Evolutionary conservation across 2,888 invertebrate species (phyloP), one percentile per base, ranked within the genome.

Genomic region (Tiphia femorata): DNA sequence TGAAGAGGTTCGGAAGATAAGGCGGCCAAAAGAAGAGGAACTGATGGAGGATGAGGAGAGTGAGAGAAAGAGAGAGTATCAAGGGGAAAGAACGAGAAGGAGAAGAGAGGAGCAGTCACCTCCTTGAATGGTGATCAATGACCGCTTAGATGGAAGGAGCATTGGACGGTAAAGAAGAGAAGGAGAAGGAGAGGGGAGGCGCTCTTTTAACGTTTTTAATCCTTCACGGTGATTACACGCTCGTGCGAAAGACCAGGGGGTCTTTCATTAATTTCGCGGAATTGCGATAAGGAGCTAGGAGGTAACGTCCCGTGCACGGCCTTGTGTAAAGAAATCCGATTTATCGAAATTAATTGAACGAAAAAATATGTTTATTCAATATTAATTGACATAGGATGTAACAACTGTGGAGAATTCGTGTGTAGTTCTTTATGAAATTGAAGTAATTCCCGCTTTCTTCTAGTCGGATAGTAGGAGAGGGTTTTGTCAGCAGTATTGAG

Each of bases 1-100:
- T 58, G 33, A 44, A 56, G 56, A 61, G 54, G 33, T 21, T 30
- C 17, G 42, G 20, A 50, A 72, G 73, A 73, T 72, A 72, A 72
- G 72, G 30, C 33, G 51, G 40, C 8, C 46, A 49, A 29, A 27
- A 30, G 46, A 37, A 40, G 46, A 23, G 16, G 10, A 21, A 33
- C 21, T 40, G 40, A 30, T 42, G 40, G 4, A 2, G 16, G 17
- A 20, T 37, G 37, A 12, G 37, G 16, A 38, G 38, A 38, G 38
- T 17, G 19, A 38, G 3, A 49, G 53, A 57, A 66, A 56, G 65
- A 58, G 46, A 40, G 40, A 43, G 23, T 41, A 43, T 30, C 29
- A 44, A 42, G 41, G 42, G 44, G 38, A 42, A 19, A 38, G 42
- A 40, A 56, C 37, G 52, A 57, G 47, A 46, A 16, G 41, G 27